These are phyloP conservation scores for Limosa lapponica DNA, from an alignment of 2,797 vertebrate species.

Conservation along the genomic window DNA sequence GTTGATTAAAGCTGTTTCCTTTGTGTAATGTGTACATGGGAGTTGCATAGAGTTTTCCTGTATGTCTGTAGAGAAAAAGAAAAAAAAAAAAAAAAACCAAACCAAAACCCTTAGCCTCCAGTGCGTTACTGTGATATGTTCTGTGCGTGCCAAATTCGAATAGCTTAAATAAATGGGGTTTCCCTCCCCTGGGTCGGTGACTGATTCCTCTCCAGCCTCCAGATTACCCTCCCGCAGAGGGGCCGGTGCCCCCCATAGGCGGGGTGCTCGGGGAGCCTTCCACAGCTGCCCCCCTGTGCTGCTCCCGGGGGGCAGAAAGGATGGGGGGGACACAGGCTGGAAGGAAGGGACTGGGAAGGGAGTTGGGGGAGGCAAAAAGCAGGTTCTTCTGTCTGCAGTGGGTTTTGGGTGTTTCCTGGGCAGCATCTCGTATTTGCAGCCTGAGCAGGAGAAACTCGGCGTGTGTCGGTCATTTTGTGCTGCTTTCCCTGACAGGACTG, in stretches of 20 bases:
- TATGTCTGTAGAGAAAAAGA: slow-evolving; percentile 68
- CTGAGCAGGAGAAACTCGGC: not conserved
- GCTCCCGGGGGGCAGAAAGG: rapidly evolving
- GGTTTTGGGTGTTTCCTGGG: not conserved
- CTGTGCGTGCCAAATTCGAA: slow-evolving; percentile 51
- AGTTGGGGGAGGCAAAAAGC: not conserved
- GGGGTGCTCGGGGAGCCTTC: not conserved
- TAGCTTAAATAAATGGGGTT: slow-evolving; percentile 57
- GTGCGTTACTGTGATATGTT: slow-evolving; percentile 58
- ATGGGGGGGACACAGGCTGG: not conserved
- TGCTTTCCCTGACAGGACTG: not conserved
- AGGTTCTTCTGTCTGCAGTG: not conserved
- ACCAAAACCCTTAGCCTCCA: slow-evolving; percentile 43
- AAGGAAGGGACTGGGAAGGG: not conserved
- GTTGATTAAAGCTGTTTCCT: slow-evolving; percentile 69
- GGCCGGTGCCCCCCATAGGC: not conserved
- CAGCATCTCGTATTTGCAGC: not conserved
- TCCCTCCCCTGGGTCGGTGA: slow-evolving; percentile 45
- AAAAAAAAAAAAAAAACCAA: not conserved
- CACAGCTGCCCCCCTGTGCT: not conserved
- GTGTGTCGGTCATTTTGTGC: rapidly evolving
- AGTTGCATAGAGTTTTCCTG: slow-evolving; percentile 70
- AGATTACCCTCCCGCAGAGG: not conserved
- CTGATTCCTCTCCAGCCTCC: slow-evolving; percentile 27
- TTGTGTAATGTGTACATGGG: slow-evolving; percentile 76